Evolutionary conservation across 1,140 invertebrate species (phyloP), one percentile per base, ranked within the genome.

Genomic region (Cardiocondyla obscurior): DNA sequence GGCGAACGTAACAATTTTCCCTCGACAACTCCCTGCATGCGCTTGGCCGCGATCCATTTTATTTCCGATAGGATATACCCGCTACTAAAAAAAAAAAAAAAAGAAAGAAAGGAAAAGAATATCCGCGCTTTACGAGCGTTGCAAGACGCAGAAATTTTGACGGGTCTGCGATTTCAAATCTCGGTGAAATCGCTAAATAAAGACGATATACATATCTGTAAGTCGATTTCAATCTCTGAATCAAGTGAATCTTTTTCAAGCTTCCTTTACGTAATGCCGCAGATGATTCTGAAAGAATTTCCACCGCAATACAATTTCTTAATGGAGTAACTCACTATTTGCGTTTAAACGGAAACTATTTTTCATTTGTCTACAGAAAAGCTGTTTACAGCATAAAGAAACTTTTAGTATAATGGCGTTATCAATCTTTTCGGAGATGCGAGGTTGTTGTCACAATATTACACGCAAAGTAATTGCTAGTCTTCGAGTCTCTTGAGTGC

Each of bases 31-130:
- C 28, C 22, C 19, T 53, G 42, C 33, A 36, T 60, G 53, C 53
- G 16, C 16, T 87, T 87, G 86, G 86, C 85, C 25, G n/a, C 16
- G 39, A n/a, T 87, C 85, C 86, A 87, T 84, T 86, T 87, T 87
- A 84, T 81, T 84, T 69, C 64, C 62, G 62, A 81, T 87, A 87
- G 74, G 64, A 84, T 87, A 86, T 83, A 73, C 22, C 67, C 82
- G 33, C 25, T 33, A 46, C 25, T n/a, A 16, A 62, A 62, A 69
- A 81, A 65, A 81, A 73, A 67, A 46, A 49, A 42, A 53, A n/a
- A n/a, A n/a, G n/a, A n/a, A n/a, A n/a, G n/a, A n/a, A n/a, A n/a
- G n/a, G 72, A 81, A 73, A 67, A 46, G 55, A 42, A 53, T 46
- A 62, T 77, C 19, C 16, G 62, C 10, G 14, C 12, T 49, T 53